Evolutionary conservation across 2,888 invertebrate species (phyloP).

Genomic region (Apamea monoglypha): DNA sequence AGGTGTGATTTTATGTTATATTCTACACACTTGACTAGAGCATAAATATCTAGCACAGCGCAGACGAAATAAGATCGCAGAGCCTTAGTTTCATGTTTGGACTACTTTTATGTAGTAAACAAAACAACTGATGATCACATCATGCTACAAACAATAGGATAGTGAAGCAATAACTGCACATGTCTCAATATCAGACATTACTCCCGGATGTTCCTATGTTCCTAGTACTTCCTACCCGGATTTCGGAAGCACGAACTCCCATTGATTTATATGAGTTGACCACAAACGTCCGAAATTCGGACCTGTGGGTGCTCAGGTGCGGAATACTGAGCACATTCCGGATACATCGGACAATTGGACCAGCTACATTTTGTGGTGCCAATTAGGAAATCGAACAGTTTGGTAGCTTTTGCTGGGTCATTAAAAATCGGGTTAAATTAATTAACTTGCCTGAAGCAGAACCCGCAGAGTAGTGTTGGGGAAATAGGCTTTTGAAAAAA

Average conservation of each 20-base stretch:
- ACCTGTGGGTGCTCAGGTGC: constrained; percentile 1
- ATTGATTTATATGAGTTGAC: constrained; percentile 39
- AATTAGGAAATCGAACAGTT: constrained; percentile 7
- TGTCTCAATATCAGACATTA: not conserved
- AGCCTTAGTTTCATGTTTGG: not conserved
- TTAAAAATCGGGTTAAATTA: not conserved
- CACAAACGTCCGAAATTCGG: constrained; percentile 10
- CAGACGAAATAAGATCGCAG: not conserved
- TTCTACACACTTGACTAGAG: no score
- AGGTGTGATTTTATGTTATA: no score
- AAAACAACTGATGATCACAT: not conserved
- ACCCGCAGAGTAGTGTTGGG: not conserved
- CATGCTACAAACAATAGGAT: constrained; percentile 1
- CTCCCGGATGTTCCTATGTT: constrained; percentile 1
- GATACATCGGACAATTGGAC: constrained; percentile 1
- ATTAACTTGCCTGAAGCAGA: not conserved
- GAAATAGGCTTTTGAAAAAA: not conserved
- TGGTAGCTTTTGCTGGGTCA: not conserved
- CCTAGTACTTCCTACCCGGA: not conserved
- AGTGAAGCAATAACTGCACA: constrained; percentile 13
- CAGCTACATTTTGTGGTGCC: not conserved
- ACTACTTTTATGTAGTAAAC: not conserved
- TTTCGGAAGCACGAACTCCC: constrained; percentile 34
- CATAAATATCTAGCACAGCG: not conserved
- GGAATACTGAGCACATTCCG: constrained; percentile 13